These are phyloP conservation scores for Myiozetetes cayanensis DNA, from an alignment of 2,113 vertebrate species.

Conservation along the genomic window DNA sequence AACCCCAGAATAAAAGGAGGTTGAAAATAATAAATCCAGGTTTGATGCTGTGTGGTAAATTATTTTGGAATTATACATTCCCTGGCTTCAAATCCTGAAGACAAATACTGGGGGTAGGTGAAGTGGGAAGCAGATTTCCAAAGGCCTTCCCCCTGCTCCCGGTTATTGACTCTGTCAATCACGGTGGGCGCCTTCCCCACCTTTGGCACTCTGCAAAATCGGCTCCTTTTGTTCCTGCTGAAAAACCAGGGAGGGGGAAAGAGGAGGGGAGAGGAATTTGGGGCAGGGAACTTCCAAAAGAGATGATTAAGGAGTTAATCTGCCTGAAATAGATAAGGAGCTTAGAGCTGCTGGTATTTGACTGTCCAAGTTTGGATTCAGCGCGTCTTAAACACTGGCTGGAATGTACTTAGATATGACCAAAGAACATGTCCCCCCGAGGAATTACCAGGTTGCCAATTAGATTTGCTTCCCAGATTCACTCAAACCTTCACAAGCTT, in stretches of 20 bases:
- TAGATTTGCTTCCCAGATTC: constrained; percentile 73
- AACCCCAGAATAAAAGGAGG: neutral
- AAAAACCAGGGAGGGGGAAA: neutral
- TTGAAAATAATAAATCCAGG: neutral
- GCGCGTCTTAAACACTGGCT: constrained; percentile 64
- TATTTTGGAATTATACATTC: neutral
- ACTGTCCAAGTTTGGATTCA: constrained; percentile 56
- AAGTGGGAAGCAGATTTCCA: constrained; percentile 18
- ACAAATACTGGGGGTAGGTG: constrained; percentile 1
- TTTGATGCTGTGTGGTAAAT: neutral
- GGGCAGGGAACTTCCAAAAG: constrained; percentile 63
- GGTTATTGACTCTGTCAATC: constrained; percentile 30
- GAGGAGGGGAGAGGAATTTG: neutral
- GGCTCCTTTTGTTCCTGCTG: constrained; percentile 33
- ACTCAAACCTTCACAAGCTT: constrained; percentile 67
- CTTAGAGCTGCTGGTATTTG: constrained; percentile 68
- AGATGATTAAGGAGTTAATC: constrained; percentile 51
- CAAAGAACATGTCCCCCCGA: constrained; percentile 42
- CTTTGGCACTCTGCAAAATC: neutral
- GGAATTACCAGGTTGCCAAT: constrained; percentile 71
- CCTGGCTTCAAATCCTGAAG: neutral
- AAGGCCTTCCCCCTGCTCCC: neutral
- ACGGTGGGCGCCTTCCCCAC: neutral
- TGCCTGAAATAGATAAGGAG: constrained; percentile 54
- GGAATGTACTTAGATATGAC: constrained; percentile 55